Conservation (phyloP, 2,888 invertebrate species). For the Actias luna region DNA sequence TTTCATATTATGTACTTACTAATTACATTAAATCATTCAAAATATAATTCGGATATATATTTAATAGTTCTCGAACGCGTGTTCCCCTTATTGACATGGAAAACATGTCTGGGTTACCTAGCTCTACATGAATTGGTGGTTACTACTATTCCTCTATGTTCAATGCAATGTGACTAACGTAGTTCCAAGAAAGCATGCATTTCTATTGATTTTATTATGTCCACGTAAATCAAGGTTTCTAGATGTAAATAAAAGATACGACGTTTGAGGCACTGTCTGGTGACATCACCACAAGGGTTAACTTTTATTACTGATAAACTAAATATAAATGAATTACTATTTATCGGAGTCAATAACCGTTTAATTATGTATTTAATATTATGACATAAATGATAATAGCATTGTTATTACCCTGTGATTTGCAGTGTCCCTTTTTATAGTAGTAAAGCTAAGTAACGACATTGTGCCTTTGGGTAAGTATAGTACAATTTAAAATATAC, state of each 20-base stretch:
- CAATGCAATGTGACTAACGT: not conserved
- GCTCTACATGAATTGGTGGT: not conserved
- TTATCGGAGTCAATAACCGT: constrained; percentile 1
- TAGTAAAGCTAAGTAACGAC: too few relatives aligned
- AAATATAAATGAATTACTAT: not conserved
- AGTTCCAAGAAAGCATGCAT: not conserved
- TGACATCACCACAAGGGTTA: not conserved
- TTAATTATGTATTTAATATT: not conserved
- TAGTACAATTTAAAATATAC: too few relatives aligned
- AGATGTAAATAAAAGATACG: not conserved
- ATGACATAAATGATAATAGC: not conserved
- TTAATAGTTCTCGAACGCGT: too few relatives aligned
- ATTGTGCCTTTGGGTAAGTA: too few relatives aligned
- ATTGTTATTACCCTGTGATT: not conserved
- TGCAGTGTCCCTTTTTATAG: too few relatives aligned
- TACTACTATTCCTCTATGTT: not conserved
- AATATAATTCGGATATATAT: too few relatives aligned
- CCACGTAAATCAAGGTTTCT: not conserved
- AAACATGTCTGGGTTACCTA: too few relatives aligned
- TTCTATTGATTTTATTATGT: constrained; percentile 1
- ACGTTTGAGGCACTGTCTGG: not conserved
- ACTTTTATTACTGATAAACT: not conserved
- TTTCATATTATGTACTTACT: too few relatives aligned
- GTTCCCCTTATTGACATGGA: too few relatives aligned
- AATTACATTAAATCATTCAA: too few relatives aligned